Percentiles rank a stretch among this genome's conserved stretches.
Conservation (phyloP, 2,113 vertebrate genomes). For the Sardina pilchardus region DNA sequence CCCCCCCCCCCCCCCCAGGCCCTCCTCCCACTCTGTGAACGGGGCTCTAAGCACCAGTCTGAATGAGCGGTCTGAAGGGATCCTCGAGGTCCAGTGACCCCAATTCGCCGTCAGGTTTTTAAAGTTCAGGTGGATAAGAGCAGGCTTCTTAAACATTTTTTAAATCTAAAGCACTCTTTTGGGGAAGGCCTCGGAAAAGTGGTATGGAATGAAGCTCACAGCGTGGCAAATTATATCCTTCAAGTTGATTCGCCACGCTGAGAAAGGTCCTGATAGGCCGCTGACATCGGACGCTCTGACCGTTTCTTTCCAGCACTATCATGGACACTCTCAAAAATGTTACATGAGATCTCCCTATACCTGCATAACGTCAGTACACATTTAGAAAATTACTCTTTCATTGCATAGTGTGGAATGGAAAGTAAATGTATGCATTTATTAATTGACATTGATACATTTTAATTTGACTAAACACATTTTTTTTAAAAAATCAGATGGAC, state of each 20-base stretch:
- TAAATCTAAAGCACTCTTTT: conserved; percentile 52
- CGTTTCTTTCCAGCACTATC: conserved; percentile 4
- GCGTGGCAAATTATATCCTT: conserved; percentile 67
- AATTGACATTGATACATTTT: neutral
- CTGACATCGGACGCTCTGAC: conserved; percentile 19
- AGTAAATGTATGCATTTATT: neutral
- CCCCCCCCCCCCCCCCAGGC: neutral
- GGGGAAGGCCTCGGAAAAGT: conserved; percentile 45
- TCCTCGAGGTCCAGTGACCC: neutral
- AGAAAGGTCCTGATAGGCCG: conserved; percentile 42
- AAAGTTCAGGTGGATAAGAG: conserved; percentile 38
- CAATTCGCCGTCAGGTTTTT: conserved; percentile 24
- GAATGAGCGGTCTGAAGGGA: neutral
- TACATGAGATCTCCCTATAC: neutral
- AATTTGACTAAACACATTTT: neutral
- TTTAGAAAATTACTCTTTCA: neutral
- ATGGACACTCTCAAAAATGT: neutral
- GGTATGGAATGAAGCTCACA: conserved; percentile 54
- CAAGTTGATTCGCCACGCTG: conserved; percentile 64
- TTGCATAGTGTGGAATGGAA: no score
- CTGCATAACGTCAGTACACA: neutral
- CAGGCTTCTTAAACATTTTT: conserved; percentile 37
- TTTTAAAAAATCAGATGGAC: neutral
- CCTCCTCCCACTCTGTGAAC: neutral
- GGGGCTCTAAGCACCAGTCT: neutral